Evolutionary conservation across 2,888 invertebrate genomes (phyloP).

Genomic region (Troilus luridus): DNA sequence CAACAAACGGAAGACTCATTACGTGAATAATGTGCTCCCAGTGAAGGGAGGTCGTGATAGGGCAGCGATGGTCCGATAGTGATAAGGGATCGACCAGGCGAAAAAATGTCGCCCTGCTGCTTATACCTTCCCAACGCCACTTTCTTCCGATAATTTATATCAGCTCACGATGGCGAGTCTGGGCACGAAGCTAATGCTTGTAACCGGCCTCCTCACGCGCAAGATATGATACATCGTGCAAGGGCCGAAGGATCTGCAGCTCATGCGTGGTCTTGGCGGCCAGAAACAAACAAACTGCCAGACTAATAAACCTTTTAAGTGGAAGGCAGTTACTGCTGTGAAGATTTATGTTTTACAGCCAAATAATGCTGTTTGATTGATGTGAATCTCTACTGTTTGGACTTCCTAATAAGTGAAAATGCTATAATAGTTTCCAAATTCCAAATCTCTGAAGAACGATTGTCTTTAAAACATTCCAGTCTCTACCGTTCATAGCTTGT

Average conservation of each 20-base stretch:
- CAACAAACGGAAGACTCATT: conserved; percentile 27
- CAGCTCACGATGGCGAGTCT: neutral
- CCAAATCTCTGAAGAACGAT: no score
- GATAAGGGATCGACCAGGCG: neutral
- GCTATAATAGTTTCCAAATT: no score
- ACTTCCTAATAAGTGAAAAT: no score
- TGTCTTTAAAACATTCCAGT: no score
- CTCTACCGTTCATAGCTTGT: no score
- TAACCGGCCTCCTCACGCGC: neutral
- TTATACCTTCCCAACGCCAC: conserved; percentile 22
- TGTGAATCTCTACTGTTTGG: no score
- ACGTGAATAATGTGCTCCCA: neutral
- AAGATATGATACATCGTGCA: neutral
- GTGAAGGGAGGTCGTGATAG: conserved; percentile 41
- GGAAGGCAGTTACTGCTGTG: no score
- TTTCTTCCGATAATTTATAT: conserved; percentile 32
- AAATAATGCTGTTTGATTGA: no score
- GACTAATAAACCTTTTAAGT: neutral
- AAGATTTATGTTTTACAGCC: no score
- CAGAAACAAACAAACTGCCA: neutral
- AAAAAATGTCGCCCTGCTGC: conserved; percentile 21
- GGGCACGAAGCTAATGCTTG: conserved; percentile 20
- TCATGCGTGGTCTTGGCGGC: neutral
- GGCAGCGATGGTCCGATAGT: neutral
- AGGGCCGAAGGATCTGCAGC: neutral